Percentiles rank a stretch among this genome's conserved stretches.
phyloP scores from a whole-genome alignment of 2,113 vertebrate species.

The Paracanthobrama guichenoti region DNA sequence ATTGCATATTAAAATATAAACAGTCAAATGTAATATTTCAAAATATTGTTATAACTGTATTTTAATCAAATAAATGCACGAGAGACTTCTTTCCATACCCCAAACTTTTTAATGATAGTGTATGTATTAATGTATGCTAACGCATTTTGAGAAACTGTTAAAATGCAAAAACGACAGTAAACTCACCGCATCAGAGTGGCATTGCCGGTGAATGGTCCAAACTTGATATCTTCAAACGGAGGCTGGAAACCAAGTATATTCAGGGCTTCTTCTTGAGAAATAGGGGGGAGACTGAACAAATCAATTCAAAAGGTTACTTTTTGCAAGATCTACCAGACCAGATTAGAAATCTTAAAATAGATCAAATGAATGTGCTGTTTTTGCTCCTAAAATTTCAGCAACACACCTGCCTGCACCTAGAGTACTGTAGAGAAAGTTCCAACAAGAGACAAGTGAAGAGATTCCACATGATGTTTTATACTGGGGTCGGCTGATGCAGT shows the following conservation, averaged over 20 bases:
- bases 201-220: constrained; percentile 98
- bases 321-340: neutral
- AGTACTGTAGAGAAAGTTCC: constrained; percentile 97
- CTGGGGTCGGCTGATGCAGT: constrained; percentile 96
- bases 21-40: neutral
- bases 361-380: constrained; percentile 2
- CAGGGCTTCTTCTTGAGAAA: constrained; percentile 97
- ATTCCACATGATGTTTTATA: constrained; percentile 99
- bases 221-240: constrained; percentile 97
- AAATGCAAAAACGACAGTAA: neutral
- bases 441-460: constrained; percentile 94
- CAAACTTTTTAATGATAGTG: neutral
- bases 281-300: constrained; percentile 83
- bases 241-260: constrained; percentile 96
- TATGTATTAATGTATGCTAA: neutral
- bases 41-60: neutral
- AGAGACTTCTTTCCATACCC: neutral
- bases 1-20: too few relatives aligned
- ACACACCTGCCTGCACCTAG: constrained; percentile 89
- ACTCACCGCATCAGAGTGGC: constrained; percentile 95
- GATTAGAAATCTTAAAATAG: constrained; percentile 4
- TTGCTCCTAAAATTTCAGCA: neutral
- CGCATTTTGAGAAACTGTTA: neutral
- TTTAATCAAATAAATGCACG: neutral
- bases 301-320: constrained; percentile 22